These are phyloP conservation scores for Dromaius novaehollandiae DNA, from an alignment of 2,113 vertebrate genomes.

Conservation along the genomic window DNA sequence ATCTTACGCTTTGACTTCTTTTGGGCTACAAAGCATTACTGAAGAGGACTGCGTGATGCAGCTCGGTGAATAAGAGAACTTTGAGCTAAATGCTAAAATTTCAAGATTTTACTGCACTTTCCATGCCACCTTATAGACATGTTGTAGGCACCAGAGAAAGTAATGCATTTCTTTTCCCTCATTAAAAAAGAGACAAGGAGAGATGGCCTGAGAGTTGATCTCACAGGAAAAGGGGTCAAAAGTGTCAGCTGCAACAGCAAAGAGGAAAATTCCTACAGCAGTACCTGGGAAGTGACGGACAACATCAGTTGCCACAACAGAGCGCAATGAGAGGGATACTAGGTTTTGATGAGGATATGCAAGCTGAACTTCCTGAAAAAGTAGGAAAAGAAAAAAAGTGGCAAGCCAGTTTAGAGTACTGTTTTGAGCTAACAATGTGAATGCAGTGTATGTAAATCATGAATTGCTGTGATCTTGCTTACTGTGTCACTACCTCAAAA, in stretches of 20 bases:
- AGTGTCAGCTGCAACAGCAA: neutral
- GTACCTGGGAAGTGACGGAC: neutral
- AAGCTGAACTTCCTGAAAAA: neutral
- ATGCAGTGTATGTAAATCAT: neutral
- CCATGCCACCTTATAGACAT: neutral
- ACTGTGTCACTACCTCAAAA: neutral
- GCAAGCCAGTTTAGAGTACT: neutral
- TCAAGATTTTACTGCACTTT: neutral
- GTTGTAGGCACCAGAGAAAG: fast-evolving
- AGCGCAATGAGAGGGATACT: neutral
- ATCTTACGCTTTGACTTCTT: neutral
- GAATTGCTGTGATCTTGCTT: neutral
- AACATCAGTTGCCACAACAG: fast-evolving
- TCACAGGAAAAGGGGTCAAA: neutral
- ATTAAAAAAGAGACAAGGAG: neutral
- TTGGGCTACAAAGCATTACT: neutral
- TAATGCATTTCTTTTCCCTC: neutral
- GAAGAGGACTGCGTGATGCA: neutral
- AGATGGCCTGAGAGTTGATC: neutral
- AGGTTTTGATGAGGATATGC: neutral
- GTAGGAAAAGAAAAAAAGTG: neutral
- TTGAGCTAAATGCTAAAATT: neutral
- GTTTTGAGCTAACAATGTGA: neutral
- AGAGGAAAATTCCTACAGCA: neutral
- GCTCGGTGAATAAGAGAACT: neutral